A percentile compares a stretch with the other conserved stretches of the same genome.
Conservation (phyloP, 2,797 vertebrate species). For the Notolabrus celidotus region DNA sequence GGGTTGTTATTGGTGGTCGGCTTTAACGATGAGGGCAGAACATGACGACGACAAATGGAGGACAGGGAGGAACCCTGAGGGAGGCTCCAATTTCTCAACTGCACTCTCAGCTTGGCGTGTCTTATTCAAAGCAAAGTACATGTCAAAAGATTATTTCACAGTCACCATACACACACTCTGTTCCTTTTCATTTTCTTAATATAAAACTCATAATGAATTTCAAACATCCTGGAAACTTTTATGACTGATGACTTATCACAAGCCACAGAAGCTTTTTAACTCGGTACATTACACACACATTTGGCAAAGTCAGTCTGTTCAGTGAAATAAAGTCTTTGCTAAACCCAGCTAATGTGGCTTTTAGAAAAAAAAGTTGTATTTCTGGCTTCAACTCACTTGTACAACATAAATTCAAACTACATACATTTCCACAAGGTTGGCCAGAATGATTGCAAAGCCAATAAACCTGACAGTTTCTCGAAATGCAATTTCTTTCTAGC, state of each 20-base stretch:
- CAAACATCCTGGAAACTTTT: constrained; percentile 11
- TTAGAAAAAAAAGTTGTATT: too few species aligned
- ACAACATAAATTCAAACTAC: too few species aligned
- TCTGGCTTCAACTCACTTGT: too few species aligned
- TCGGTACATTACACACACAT: neutral
- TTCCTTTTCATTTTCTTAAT: constrained; percentile 32
- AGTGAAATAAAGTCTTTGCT: too few species aligned
- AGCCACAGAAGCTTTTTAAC: too few species aligned
- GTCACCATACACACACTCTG: constrained; percentile 31
- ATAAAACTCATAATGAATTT: constrained; percentile 11
- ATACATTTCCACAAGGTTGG: neutral
- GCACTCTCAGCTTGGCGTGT: constrained; percentile 5
- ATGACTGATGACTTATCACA: constrained; percentile 6
- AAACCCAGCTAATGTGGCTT: too few species aligned
- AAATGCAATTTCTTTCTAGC: too few species aligned
- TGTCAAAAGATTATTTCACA: constrained; percentile 43
- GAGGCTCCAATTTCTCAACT: constrained; percentile 19
- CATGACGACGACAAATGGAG: constrained; percentile 38
- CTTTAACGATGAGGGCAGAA: constrained; percentile 29
- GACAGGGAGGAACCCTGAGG: constrained; percentile 20
- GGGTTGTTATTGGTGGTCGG: constrained; percentile 27
- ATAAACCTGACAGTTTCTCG: too few species aligned
- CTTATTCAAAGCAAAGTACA: too few species aligned
- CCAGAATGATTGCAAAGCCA: too few species aligned
- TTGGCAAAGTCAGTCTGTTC: neutral